These are phyloP conservation scores for Lepilemur ruficaudatus DNA, from an alignment of 2,797 vertebrate genomes.

Conservation along the genomic window DNA sequence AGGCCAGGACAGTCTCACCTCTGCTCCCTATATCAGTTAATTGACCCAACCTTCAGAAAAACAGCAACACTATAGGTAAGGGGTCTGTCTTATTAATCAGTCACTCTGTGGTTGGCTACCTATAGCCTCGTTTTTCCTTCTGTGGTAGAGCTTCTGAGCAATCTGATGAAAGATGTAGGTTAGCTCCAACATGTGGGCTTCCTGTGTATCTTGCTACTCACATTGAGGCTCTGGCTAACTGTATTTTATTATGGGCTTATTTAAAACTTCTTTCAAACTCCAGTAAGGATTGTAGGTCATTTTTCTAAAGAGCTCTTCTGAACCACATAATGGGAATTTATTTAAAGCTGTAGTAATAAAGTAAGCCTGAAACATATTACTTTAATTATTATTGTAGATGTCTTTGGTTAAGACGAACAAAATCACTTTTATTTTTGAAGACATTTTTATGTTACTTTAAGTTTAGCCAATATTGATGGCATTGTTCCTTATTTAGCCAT, in stretches of 20 bases:
- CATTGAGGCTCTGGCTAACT: neutral
- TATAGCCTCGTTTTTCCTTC: neutral
- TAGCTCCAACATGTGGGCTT: neutral
- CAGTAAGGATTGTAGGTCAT: neutral
- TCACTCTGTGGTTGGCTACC: neutral
- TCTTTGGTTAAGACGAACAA: neutral
- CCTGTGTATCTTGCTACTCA: neutral
- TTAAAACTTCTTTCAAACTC: slow-evolving; percentile 33
- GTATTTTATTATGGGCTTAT: neutral
- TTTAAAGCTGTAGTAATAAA: slow-evolving; percentile 35
- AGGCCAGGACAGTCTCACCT: neutral
- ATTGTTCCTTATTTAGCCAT: slow-evolving; percentile 25
- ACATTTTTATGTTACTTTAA: slow-evolving; percentile 49
- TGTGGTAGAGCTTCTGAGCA: neutral
- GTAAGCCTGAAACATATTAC: neutral
- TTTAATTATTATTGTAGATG: slow-evolving; percentile 27
- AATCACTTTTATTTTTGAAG: slow-evolving; percentile 39
- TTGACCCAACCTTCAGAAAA: neutral
- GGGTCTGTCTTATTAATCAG: neutral
- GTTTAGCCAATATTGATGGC: neutral
- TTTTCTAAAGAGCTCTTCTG: slow-evolving; percentile 26
- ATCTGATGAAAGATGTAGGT: neutral
- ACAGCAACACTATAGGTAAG: neutral
- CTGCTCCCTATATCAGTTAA: neutral
- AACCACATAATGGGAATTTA: slow-evolving; percentile 22